Percentiles rank a stretch among this genome's conserved stretches.
Evolutionary conservation across 2,113 vertebrate genomes (phyloP).

Genomic region (Apteryx mantelli): DNA sequence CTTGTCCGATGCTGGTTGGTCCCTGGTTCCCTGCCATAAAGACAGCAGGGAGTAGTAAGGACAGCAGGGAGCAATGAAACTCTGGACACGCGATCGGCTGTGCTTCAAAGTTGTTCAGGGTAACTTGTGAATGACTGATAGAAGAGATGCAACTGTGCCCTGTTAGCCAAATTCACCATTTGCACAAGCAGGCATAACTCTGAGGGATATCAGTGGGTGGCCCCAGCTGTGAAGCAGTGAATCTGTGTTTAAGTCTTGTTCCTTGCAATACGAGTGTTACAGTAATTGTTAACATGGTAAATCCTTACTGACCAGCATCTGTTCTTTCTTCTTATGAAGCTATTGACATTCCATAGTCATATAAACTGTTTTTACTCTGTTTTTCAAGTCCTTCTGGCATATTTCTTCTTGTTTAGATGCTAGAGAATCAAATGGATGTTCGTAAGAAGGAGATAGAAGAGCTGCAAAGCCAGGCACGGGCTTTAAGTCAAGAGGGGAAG

Average conservation of each 20-base stretch:
- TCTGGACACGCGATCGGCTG: not conserved
- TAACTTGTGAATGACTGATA: not conserved
- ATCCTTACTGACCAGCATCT: not conserved
- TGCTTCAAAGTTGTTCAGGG: not conserved
- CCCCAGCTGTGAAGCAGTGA: not conserved
- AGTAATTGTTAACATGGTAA: not conserved
- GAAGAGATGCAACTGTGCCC: not conserved
- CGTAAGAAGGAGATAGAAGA: slow-evolving; percentile 95
- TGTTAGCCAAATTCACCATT: not conserved
- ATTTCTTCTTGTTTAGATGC: slow-evolving; percentile 81
- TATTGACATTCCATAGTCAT: rapidly evolving
- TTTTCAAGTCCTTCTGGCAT: not conserved
- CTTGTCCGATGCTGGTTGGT: rapidly evolving
- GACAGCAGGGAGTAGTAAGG: not conserved
- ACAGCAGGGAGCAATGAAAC: not conserved
- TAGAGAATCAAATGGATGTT: slow-evolving; percentile 98
- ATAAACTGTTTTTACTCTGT: not conserved
- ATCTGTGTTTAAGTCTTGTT: not conserved
- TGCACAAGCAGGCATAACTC: not conserved
- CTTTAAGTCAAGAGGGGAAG: slow-evolving; percentile 91
- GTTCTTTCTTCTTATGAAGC: not conserved
- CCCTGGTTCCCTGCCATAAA: not conserved
- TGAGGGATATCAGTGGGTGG: not conserved
- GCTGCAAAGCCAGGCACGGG: slow-evolving; percentile 91
- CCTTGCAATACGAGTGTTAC: not conserved